These are phyloP conservation scores for Stegastes partitus DNA, from an alignment of 2,113 vertebrate species.

Conservation along the genomic window DNA sequence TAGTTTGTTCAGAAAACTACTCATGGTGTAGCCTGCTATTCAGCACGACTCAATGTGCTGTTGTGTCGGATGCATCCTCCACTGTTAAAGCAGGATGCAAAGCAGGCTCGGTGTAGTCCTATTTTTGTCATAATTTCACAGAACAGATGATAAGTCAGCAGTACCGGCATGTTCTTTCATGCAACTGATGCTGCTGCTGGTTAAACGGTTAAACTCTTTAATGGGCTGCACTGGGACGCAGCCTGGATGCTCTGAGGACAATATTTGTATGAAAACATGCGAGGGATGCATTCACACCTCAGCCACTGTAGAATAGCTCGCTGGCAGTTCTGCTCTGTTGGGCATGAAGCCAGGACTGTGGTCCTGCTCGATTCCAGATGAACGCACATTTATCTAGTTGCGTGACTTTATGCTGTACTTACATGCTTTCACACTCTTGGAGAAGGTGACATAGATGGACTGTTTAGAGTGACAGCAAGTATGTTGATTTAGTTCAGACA, in stretches of 20 bases:
- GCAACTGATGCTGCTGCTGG: constrained; percentile 37
- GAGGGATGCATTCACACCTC: constrained; percentile 15
- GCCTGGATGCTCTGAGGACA: constrained; percentile 39
- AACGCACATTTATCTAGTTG: constrained; percentile 20
- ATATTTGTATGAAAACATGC: neutral
- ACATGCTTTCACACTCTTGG: neutral
- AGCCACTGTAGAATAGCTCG: neutral
- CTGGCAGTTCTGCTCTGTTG: neutral
- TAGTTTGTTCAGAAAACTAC: neutral
- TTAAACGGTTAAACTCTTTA: constrained; percentile 46
- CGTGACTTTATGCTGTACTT: neutral
- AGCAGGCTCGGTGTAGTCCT: constrained; percentile 40
- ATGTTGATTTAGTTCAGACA: neutral
- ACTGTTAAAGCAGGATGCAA: neutral
- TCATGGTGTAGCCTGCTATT: constrained; percentile 21
- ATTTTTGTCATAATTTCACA: constrained; percentile 87
- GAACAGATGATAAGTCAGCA: constrained; percentile 73
- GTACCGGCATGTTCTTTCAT: constrained; percentile 41
- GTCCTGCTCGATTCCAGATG: neutral
- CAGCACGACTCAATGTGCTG: constrained; percentile 15
- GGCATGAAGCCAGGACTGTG: constrained; percentile 10
- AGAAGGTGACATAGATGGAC: neutral
- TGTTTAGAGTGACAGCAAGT: neutral
- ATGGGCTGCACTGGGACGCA: constrained; percentile 31
- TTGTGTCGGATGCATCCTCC: constrained; percentile 14